These are phyloP conservation scores for Oxystoma pomonae DNA, from an alignment of 2,888 invertebrate genomes.

Conservation along the genomic window DNA sequence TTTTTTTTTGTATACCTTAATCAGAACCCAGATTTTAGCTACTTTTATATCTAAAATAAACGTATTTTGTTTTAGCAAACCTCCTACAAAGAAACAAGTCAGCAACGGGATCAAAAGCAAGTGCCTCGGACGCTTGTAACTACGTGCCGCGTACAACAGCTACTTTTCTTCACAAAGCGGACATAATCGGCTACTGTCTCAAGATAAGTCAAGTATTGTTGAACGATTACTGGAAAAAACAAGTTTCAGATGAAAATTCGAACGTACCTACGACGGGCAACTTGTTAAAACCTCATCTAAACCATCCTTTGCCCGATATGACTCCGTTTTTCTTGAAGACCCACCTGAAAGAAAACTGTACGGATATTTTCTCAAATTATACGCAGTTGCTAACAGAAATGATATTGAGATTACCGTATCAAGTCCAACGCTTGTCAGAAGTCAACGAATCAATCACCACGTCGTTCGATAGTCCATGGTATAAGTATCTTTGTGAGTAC, in stretches of 20 bases:
- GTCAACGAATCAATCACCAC: conserved; percentile 47
- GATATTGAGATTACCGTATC: conserved; percentile 88
- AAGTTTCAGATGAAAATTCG: conserved; percentile 45
- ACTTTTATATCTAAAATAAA: too few relatives aligned
- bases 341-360: conserved; percentile 86
- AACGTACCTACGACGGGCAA: conserved; percentile 51
- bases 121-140: conserved; percentile 48
- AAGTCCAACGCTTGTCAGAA: conserved; percentile 77
- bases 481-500: conserved; percentile 74
- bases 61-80: conserved; percentile 37
- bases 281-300: conserved; percentile 76
- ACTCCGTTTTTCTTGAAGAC: conserved; percentile 91
- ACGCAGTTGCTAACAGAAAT: conserved; percentile 94
- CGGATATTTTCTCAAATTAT: conserved; percentile 92
- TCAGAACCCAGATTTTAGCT: too few relatives aligned
- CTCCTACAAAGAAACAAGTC: conserved; percentile 73
- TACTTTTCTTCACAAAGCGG: conserved; percentile 62
- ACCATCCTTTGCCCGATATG: conserved; percentile 87
- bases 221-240: conserved; percentile 68
- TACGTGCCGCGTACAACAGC: conserved; percentile 70
- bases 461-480: conserved; percentile 64
- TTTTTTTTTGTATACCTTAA: too few relatives aligned
- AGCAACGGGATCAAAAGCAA: conserved; percentile 35
- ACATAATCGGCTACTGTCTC: conserved; percentile 70
- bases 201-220: conserved; percentile 66